Evolutionary conservation across 2,888 invertebrate genomes (phyloP).

Genomic region (Copidosoma aretas): DNA sequence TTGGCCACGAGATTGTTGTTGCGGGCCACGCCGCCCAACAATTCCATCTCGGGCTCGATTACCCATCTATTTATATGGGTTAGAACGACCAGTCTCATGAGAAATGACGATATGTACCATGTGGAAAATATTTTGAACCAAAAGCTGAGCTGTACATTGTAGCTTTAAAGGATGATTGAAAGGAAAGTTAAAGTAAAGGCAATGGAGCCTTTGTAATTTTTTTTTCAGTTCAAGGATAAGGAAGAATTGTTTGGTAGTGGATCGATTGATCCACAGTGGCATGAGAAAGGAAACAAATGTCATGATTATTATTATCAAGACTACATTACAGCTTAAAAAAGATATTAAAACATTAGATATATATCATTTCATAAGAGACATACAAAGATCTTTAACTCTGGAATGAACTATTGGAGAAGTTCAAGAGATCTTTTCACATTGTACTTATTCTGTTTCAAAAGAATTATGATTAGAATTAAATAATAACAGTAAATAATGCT

Average conservation of each 20-base stretch:
- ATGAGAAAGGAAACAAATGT: constrained; percentile 37
- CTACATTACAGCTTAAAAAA: constrained; percentile 27
- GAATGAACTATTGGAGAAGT: constrained; percentile 31
- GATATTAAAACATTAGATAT: constrained; percentile 36
- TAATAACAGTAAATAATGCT: constrained; percentile 22
- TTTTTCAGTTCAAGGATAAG: constrained; percentile 20
- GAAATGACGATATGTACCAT: constrained; percentile 48
- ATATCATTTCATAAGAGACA: constrained; percentile 11
- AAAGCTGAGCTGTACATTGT: constrained; percentile 41
- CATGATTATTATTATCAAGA: constrained; percentile 31
- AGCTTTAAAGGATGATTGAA: constrained; percentile 29
- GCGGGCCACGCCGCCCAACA: constrained; percentile 62
- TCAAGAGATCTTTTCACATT: constrained; percentile 17
- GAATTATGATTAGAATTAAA: constrained; percentile 30
- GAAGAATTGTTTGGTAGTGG: constrained; percentile 26
- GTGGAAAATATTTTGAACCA: constrained; percentile 48
- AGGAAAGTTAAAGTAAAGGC: constrained; percentile 26
- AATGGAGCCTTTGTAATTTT: constrained; percentile 22
- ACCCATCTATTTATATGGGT: constrained; percentile 61
- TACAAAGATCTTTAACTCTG: not conserved
- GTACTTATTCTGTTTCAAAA: constrained; percentile 26
- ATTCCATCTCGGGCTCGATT: constrained; percentile 62
- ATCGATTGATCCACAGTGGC: constrained; percentile 26
- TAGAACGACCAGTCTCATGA: constrained; percentile 60
- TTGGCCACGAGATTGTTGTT: constrained; percentile 61